Conservation (phyloP, 1,140 invertebrate species). For the Delia radicum region DNA sequence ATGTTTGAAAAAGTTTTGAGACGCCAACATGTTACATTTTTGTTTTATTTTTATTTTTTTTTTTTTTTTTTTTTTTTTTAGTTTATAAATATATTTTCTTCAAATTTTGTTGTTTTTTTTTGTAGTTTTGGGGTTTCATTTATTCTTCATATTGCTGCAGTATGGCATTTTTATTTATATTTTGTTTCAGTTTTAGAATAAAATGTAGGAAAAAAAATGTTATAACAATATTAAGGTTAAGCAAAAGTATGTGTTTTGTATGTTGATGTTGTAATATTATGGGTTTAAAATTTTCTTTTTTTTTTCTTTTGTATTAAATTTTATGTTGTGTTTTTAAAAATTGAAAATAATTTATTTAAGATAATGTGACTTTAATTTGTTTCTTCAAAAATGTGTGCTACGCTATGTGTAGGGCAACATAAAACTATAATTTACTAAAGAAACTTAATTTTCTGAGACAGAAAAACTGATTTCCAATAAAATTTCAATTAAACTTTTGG, state of each 20-base stretch:
- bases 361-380: neutral
- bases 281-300: neutral
- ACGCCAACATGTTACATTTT: conserved; percentile 28
- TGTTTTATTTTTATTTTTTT: neutral
- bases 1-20: conserved; percentile 28
- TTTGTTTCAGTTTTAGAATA: neutral
- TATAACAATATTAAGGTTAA: neutral
- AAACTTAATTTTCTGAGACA: too few relatives aligned
- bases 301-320: neutral
- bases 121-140: neutral
- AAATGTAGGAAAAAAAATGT: too few relatives aligned
- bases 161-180: conserved; percentile 2
- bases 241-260: neutral
- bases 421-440: too few relatives aligned
- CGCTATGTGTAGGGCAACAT: too few relatives aligned
- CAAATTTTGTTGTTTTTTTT: neutral
- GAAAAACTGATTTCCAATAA: too few relatives aligned
- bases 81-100: neutral
- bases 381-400: neutral
- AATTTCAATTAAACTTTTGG: too few relatives aligned
- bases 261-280: neutral
- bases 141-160: neutral
- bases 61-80: neutral
- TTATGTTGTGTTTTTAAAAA: neutral
- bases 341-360: too few relatives aligned